phyloP scores from a whole-genome alignment of 2,888 invertebrate genomes.

The Archaeoteleia sp. region DNA sequence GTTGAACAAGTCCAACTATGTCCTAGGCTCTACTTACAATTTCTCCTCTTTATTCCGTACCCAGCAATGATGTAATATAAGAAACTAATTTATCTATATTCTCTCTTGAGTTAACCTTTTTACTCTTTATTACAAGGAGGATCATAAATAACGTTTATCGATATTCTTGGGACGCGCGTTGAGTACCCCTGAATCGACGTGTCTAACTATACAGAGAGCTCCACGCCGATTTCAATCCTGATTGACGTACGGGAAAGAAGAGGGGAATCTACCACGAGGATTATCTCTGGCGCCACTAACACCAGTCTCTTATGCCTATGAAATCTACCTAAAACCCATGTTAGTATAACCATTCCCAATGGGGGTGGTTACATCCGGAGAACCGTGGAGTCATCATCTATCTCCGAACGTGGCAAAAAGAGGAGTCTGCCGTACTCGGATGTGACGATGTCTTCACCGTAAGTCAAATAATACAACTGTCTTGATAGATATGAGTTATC shows the following conservation, averaged over 20 bases:
- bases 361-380: constrained; percentile 32
- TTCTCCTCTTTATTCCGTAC: too few relatives aligned
- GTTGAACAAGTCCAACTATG: too few relatives aligned
- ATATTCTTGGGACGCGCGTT: constrained; percentile 53
- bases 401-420: constrained; percentile 61
- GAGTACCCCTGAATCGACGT: constrained; percentile 68
- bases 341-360: constrained; percentile 22
- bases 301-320: constrained; percentile 62
- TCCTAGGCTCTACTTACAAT: too few relatives aligned
- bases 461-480: constrained; percentile 1
- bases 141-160: constrained; percentile 15
- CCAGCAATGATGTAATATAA: too few relatives aligned
- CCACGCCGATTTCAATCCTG: constrained; percentile 73
- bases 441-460: constrained; percentile 30
- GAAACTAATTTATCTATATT: too few relatives aligned
- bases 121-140: too few relatives aligned
- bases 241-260: constrained; percentile 70
- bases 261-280: constrained; percentile 69
- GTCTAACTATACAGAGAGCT: constrained; percentile 67
- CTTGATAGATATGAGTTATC: constrained; percentile 21
- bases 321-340: constrained; percentile 55
- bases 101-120: too few relatives aligned
- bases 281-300: constrained; percentile 74
- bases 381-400: constrained; percentile 61
- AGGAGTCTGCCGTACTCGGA: constrained; percentile 25